Base-by-base conservation (phyloP, 2,888 invertebrate species). In the Synanthedon formicaeformis region DNA sequence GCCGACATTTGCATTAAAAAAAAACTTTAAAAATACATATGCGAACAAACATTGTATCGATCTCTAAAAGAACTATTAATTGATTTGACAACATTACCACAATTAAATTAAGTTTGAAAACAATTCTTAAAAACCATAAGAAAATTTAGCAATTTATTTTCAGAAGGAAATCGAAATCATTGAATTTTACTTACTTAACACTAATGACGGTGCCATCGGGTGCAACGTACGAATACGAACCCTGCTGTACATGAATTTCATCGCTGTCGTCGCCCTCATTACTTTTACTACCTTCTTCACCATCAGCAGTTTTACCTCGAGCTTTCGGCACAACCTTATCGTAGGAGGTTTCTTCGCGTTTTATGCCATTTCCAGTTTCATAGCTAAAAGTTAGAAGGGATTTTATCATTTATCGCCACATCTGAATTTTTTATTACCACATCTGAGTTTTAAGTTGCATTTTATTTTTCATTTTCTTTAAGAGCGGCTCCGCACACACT, bases 281-380 rank as follows among this genome's bases (percentile, higher is more conserved):
- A 58, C 90, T 90, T 60, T 91, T 91, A 53, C 90, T 89, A 53
- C 87, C 88, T 52, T 78, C 73, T 40, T 86, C 83, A 56, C 80
- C 76, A 10, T 75, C 66, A 3, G 78, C 77, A 40, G 74, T 77
- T 14, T 81, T 84, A 52, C 81, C 78, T n/a, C 78, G 65, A 41
- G 51, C 78, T 67, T 60, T 79, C 8, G 89, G 83, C 45, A 91
- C 72, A 56, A 90, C 88, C 76, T 93, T 94, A 61, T 92, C 84
- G 69, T 90, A 93, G 23, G 93, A 92, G 48, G 87, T 88, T 75
- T 93, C 93, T 78, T 93, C 92, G 0, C 93, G 91, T 64, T 91
- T 90, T 55, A 94, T 94, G 55, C 94, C 94, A 71, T 94, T 93
- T 3, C 91, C 93, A 16, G 94, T 93, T 84, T 94, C 94, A 62